Conservation (phyloP, 2,888 invertebrate species). For the Rhopalosiphum nymphaeae region DNA sequence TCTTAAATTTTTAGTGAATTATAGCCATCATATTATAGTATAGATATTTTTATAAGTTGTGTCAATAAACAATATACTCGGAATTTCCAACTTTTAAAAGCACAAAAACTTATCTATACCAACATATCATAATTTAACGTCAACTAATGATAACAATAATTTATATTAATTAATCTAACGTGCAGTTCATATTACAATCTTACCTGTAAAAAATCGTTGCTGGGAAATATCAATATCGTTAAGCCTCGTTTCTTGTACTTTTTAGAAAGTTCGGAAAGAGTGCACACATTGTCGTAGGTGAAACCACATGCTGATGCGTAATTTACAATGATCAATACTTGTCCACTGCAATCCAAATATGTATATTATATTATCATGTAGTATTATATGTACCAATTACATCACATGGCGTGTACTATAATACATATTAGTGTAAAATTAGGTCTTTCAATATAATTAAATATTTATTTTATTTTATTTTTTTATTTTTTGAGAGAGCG, state of each 20-base stretch:
- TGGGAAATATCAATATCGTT: constrained; percentile 1
- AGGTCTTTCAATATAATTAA: not conserved
- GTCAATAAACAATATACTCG: not conserved
- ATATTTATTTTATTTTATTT: not conserved
- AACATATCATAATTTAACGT: not conserved
- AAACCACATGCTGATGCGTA: not conserved
- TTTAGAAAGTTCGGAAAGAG: not conserved
- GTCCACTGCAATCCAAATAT: constrained; percentile 11
- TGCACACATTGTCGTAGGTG: not conserved
- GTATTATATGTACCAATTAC: not conserved
- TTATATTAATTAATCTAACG: not conserved
- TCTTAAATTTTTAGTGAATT: no score
- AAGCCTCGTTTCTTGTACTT: not conserved
- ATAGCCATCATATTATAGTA: no score
- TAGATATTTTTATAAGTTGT: not conserved
- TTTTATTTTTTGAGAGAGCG: not conserved
- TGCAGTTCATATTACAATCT: not conserved
- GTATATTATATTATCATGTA: not conserved
- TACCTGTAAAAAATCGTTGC: not conserved
- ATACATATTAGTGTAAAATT: not conserved
- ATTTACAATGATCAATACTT: constrained; percentile 36
- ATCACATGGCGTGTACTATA: not conserved
- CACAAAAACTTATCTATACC: not conserved
- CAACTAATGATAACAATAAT: not conserved
- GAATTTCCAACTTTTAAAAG: not conserved